A percentile compares a stretch with the other conserved stretches of the same genome.
These are phyloP conservation scores for Orthosia cruda DNA, from an alignment of 2,888 invertebrate species.

Conservation along the genomic window DNA sequence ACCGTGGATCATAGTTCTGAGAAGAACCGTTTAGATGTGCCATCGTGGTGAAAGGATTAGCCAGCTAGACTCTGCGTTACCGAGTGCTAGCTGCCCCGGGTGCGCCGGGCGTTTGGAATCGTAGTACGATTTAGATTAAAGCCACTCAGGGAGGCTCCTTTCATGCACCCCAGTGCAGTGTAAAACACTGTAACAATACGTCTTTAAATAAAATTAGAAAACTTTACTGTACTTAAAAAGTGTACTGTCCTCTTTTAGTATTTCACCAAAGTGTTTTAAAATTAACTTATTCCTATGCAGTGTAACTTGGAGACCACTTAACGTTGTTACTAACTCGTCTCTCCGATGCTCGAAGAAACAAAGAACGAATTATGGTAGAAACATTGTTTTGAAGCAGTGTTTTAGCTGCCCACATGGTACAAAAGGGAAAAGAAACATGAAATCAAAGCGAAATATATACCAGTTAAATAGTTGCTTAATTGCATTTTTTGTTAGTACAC, in stretches of 20 bases:
- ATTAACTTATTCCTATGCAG: constrained; percentile 43
- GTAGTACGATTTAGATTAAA: too few relatives aligned
- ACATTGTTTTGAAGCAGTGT: constrained; percentile 9
- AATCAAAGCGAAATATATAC: background rate
- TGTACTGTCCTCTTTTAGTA: constrained; percentile 19
- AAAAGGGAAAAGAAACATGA: too few relatives aligned
- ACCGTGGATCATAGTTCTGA: too few relatives aligned
- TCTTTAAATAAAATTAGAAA: background rate
- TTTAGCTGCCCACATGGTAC: background rate
- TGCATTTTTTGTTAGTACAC: too few relatives aligned
- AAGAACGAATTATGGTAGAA: constrained; percentile 25
- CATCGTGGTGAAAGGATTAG: too few relatives aligned
- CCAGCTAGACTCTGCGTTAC: too few relatives aligned
- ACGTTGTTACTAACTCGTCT: constrained; percentile 47
- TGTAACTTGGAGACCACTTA: constrained; percentile 47
- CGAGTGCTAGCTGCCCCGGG: too few relatives aligned
- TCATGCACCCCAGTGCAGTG: too few relatives aligned
- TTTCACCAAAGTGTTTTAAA: constrained; percentile 42
- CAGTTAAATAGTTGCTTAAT: too few relatives aligned
- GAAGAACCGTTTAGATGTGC: too few relatives aligned
- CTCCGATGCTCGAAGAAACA: constrained; percentile 30
- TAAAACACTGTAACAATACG: background rate
- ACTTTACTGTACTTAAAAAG: background rate
- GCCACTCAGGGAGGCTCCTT: too few relatives aligned
- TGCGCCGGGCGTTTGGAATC: too few relatives aligned